A percentile compares a stretch with the other conserved stretches of the same genome.
These are phyloP conservation scores for Drosophila ercepeae DNA, from an alignment of 1,140 invertebrate species.

Conservation along the genomic window DNA sequence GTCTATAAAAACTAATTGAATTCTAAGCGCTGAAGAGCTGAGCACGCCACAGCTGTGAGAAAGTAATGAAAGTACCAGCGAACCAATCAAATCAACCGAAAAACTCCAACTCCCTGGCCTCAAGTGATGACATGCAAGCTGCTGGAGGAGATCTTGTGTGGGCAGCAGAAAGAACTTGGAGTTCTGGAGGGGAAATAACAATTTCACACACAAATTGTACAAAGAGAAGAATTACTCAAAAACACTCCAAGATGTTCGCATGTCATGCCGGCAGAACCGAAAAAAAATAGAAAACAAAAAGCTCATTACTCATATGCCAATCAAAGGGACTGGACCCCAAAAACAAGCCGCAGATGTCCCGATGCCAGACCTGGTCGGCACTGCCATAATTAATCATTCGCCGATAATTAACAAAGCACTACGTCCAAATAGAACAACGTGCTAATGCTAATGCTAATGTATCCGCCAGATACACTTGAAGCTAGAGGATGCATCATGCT, in stretches of 20 bases:
- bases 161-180: no score
- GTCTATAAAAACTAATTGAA: slow-evolving; percentile 83
- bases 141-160: slow-evolving; percentile 61
- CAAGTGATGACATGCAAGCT: slow-evolving; percentile 79
- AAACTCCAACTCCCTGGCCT: slow-evolving; percentile 35
- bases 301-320: slow-evolving; percentile 82
- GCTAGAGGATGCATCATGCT: slow-evolving; percentile 26
- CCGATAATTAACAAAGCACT: slow-evolving; percentile 76
- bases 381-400: slow-evolving; percentile 77
- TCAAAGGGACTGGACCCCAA: slow-evolving; percentile 45
- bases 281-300: slow-evolving; percentile 66
- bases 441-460: slow-evolving; percentile 63
- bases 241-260: slow-evolving; percentile 58
- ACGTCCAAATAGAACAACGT: slow-evolving; percentile 70
- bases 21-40: slow-evolving; percentile 80
- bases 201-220: slow-evolving; percentile 68
- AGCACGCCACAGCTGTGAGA: slow-evolving; percentile 75
- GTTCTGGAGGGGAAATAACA: slow-evolving; percentile 39
- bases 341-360: slow-evolving; percentile 57
- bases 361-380: slow-evolving; percentile 40
- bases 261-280: slow-evolving; percentile 27
- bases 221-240: slow-evolving; percentile 52
- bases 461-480: slow-evolving; percentile 49
- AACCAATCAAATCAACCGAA: slow-evolving; percentile 38
- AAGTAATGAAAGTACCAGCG: slow-evolving; percentile 64